These are phyloP conservation scores for Microcebus jonahi DNA, from an alignment of 2,113 vertebrate species.

Conservation along the genomic window DNA sequence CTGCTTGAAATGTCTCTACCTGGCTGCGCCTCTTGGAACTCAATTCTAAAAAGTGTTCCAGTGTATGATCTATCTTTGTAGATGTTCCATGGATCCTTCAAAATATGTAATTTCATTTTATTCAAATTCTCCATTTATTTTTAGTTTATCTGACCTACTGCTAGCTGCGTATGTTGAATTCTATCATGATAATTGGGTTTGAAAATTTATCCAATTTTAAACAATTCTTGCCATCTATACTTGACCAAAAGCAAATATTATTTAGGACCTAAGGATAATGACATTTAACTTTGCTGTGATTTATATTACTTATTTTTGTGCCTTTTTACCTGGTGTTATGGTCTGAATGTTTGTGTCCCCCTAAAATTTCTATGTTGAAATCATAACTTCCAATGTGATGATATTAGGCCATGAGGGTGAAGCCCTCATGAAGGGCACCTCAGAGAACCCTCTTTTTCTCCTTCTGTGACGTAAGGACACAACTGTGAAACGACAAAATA, in stretches of 20 bases:
- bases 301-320: background rate
- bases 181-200: background rate
- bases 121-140: constrained; percentile 11
- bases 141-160: background rate
- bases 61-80: background rate
- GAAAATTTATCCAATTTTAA: background rate
- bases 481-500: background rate
- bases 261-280: background rate
- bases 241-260: background rate
- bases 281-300: background rate
- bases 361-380: background rate
- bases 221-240: background rate
- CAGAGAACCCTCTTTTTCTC: background rate
- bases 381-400: background rate
- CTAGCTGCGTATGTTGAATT: background rate
- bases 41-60: background rate
- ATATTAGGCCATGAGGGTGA: background rate
- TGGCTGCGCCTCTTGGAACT: background rate
- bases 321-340: background rate
- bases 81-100: background rate
- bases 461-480: background rate
- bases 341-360: background rate
- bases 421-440: background rate
- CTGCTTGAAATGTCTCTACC: background rate
- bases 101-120: background rate